These are phyloP conservation scores for Odontamblyopus rebecca DNA, from an alignment of 2,797 vertebrate genomes.

Conservation along the genomic window DNA sequence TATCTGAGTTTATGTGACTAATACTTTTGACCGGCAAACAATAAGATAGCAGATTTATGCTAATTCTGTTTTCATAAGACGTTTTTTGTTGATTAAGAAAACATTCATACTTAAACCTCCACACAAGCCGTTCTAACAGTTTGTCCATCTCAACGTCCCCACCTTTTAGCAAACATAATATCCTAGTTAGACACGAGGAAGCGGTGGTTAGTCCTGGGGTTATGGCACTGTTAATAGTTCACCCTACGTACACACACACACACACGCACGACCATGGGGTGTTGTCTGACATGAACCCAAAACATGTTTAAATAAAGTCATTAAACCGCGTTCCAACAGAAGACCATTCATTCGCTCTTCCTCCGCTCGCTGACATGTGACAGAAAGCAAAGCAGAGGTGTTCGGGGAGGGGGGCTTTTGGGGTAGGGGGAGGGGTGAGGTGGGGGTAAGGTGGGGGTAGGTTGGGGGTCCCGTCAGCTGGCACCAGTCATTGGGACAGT, in stretches of 20 bases:
- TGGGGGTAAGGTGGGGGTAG: conserved; percentile 15
- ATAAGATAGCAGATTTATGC: background rate
- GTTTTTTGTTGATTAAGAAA: background rate
- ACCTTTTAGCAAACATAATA: conserved; percentile 76
- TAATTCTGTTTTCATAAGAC: background rate
- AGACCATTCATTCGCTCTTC: conserved; percentile 68
- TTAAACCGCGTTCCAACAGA: conserved; percentile 77
- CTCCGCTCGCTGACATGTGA: conserved; percentile 64
- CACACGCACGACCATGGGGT: conserved; percentile 76
- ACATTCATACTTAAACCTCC: background rate
- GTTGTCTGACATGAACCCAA: conserved; percentile 92
- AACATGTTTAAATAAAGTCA: conserved; percentile 88
- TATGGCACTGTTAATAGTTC: conserved; percentile 72
- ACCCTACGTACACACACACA: conserved; percentile 70
- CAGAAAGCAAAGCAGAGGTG: conserved; percentile 62
- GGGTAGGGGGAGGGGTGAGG: conserved; percentile 28
- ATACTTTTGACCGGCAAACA: too few species aligned
- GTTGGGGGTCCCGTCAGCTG: conserved; percentile 57
- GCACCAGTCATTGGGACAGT: conserved; percentile 76
- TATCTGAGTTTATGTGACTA: too few species aligned
- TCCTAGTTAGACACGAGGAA: conserved; percentile 51
- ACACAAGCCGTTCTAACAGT: background rate
- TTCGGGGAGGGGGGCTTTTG: conserved; percentile 35
- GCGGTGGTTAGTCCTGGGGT: conserved; percentile 8
- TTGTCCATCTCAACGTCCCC: conserved; percentile 2